These are phyloP conservation scores for Montifringilla adamsi DNA, from an alignment of 2,113 vertebrate genomes.

Conservation along the genomic window DNA sequence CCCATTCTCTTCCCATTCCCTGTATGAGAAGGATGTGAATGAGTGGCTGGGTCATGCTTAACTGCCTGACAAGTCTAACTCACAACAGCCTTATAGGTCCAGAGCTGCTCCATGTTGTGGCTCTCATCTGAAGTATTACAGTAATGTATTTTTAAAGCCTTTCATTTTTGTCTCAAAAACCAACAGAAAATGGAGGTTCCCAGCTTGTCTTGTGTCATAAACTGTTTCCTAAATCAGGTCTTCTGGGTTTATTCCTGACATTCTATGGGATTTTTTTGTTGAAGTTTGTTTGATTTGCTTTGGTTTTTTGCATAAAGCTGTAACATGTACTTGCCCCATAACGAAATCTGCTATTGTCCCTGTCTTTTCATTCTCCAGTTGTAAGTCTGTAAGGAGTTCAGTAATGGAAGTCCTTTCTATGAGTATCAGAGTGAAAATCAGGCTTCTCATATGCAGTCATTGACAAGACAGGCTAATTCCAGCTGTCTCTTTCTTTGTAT, in stretches of 20 bases:
- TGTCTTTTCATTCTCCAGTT: neutral
- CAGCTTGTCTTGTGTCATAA: neutral
- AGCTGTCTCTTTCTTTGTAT: neutral
- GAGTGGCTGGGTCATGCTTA: neutral
- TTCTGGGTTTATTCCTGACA: neutral
- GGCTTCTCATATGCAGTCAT: neutral
- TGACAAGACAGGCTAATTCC: slow-evolving; percentile 1
- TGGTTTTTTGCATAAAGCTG: neutral
- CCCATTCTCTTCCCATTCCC: neutral
- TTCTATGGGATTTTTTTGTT: neutral
- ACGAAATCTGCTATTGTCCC: neutral
- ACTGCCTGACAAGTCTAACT: neutral
- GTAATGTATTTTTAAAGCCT: neutral
- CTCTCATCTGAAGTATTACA: neutral
- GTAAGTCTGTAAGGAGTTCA: neutral
- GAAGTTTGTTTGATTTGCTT: neutral
- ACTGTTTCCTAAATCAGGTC: neutral
- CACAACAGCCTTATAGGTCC: neutral
- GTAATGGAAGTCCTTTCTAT: neutral
- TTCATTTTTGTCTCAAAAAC: neutral
- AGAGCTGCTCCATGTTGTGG: neutral
- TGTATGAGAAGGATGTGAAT: rapidly evolving
- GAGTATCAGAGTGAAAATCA: neutral
- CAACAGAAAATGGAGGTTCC: neutral
- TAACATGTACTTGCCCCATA: neutral